Conservation (phyloP, 2,888 invertebrate genomes). For the Atrina japonica region DNA sequence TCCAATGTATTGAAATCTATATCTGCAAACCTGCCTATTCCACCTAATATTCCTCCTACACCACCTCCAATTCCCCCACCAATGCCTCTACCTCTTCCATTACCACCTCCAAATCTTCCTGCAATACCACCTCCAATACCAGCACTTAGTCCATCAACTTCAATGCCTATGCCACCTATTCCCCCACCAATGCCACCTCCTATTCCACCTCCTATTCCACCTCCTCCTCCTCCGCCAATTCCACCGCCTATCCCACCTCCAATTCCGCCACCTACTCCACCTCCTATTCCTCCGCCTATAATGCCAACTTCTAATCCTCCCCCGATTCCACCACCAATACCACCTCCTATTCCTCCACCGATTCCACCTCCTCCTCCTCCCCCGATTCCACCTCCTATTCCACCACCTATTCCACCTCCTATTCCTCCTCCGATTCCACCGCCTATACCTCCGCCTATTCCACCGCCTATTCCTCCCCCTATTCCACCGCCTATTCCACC, state of each 20-base stretch:
- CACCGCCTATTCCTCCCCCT: not conserved
- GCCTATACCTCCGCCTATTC: not conserved
- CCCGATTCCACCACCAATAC: not conserved
- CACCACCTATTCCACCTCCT: not conserved
- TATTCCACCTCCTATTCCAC: not conserved
- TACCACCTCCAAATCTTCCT: not conserved
- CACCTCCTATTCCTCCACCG: not conserved
- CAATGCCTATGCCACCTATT: not conserved
- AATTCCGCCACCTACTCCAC: not conserved
- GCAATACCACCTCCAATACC: slow-evolving; percentile 3
- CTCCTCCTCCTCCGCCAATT: not conserved
- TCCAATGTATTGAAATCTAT: no score
- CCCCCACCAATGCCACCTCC: not conserved
- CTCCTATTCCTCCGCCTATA: not conserved
- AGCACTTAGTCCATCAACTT: not conserved
- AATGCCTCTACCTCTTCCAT: slow-evolving; percentile 15
- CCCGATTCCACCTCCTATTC: slow-evolving; percentile 1
- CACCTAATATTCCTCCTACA: not conserved
- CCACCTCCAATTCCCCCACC: slow-evolving; percentile 5
- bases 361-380: not conserved
- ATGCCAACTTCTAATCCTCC: not conserved
- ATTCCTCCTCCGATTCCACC: not conserved
- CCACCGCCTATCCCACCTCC: not conserved
- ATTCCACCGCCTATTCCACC: not conserved
- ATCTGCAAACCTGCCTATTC: no score